Conservation (phyloP, 2,888 invertebrate genomes). For the Amblyjoppa proteus region DNA sequence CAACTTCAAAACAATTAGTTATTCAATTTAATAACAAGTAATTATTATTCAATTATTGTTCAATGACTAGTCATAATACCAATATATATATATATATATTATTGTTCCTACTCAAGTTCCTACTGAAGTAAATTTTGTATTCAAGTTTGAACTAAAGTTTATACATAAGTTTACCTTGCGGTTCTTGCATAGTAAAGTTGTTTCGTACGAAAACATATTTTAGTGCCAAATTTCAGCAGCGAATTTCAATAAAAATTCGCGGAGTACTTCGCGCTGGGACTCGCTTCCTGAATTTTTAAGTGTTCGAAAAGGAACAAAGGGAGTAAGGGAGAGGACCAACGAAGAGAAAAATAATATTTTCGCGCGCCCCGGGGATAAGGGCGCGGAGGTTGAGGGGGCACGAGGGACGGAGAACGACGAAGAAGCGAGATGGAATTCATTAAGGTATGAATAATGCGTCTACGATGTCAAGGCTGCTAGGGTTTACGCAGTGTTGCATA, state of each 20-base stretch:
- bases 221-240: not conserved
- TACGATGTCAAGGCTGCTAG: slow-evolving; percentile 83
- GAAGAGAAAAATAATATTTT: slow-evolving; percentile 23
- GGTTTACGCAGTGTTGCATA: slow-evolving; percentile 59
- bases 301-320: not conserved
- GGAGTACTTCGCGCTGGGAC: not conserved
- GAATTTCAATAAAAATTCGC: not conserved
- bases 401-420: slow-evolving; percentile 36
- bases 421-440: slow-evolving; percentile 81
- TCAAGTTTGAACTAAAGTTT: not conserved
- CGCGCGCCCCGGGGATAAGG: slow-evolving; percentile 6
- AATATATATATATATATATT: not conserved
- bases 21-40: too few relatives aligned
- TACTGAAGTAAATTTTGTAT: not conserved
- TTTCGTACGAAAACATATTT: not conserved
- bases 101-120: not conserved
- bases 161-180: not conserved
- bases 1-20: not conserved
- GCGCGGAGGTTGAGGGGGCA: slow-evolving; percentile 12
- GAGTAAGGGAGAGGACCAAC: not conserved
- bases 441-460: slow-evolving; percentile 84
- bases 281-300: slow-evolving; percentile 8
- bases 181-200: not conserved
- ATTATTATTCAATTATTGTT: not conserved
- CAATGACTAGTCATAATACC: too few relatives aligned